A percentile compares a stretch with the other conserved stretches of the same genome.
Evolutionary conservation across 1,140 invertebrate species (phyloP).

Genomic region (Drosophila truncata): DNA sequence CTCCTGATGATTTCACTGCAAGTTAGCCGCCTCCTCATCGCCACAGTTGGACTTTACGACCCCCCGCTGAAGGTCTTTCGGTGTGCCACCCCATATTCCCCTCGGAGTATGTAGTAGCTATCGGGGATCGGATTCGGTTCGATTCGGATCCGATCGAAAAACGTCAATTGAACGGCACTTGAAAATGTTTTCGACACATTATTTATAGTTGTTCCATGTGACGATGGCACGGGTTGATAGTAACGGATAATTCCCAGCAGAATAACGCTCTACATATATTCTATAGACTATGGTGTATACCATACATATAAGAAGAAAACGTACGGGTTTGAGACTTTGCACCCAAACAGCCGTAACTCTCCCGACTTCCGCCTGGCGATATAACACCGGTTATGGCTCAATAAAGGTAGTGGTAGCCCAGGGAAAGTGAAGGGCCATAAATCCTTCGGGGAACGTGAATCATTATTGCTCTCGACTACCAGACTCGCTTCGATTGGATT

Average conservation of each 20-base stretch:
- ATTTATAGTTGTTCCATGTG: slow-evolving; percentile 44
- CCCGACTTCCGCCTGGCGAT: slow-evolving; percentile 31
- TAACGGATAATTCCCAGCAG: slow-evolving; percentile 42
- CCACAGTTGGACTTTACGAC: slow-evolving; percentile 22
- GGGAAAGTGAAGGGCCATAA: slow-evolving; percentile 32
- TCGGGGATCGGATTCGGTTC: slow-evolving; percentile 15
- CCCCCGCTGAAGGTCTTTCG: slow-evolving; percentile 18
- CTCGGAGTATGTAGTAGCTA: not conserved
- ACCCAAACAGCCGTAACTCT: slow-evolving; percentile 25
- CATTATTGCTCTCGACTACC: not conserved
- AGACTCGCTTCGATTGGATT: not conserved
- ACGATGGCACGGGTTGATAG: slow-evolving; percentile 38
- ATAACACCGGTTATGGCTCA: not conserved
- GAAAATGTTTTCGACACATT: slow-evolving; percentile 43
- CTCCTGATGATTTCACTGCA: slow-evolving; percentile 13
- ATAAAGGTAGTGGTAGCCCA: not conserved
- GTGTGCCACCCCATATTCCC: not conserved
- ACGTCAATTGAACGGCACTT: slow-evolving; percentile 41
- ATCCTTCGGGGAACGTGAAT: slow-evolving; percentile 15
- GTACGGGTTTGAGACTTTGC: slow-evolving; percentile 11
- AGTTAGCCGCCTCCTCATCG: not conserved
- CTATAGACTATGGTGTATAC: not conserved
- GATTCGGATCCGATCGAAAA: not conserved
- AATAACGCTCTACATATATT: not conserved
- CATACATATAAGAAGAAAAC: not conserved